Base-by-base conservation (phyloP, 2,888 invertebrate genomes). In the Scaptomyza cyrtandrae region DNA sequence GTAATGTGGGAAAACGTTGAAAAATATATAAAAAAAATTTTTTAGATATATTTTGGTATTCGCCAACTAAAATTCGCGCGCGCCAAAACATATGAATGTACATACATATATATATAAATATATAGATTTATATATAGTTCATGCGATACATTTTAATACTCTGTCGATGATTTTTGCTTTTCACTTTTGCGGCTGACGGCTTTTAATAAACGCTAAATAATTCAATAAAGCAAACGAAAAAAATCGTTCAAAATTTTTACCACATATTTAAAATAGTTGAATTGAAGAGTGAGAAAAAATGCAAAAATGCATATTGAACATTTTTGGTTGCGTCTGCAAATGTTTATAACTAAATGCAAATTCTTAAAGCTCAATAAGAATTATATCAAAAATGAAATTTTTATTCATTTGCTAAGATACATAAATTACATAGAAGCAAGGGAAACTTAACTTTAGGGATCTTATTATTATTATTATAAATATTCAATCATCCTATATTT, bases 1-100 rank as follows among this genome's bases (percentile, higher is more conserved):
- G 80, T 75, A 80, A 87, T 82, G 85, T 74, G 74, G 53, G 29
- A 9, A 48, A 33, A 19, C 71, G 62, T 69, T 71, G 68, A 82
- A 61, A 48, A 57, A 50, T 74, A 56, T 53, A 65, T 57, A 61
- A 48, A 57, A 50, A 71, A 56, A 49, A 65, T 57, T 53, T 2
- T 41, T 24, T 1, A 24, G 1, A 16, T 41, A 6, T 41, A 16
- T 14, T 14, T 41, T 41, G 0, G 24, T 5, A 24, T 24, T 24
- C 35, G 49, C 49, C 33, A 50, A 35, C 19, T 19, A 50, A 50
- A 35, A 11, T 24, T 33, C 9, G 31, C 48, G 27, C 27, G 13
- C 33, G 37, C 37, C n/a, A 14, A 24, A 24, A 24, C 13, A 52
- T 37, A 4, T 46, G 19, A 19, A 14, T 50, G 29, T 6, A 39